Conservation (phyloP, 2,888 invertebrate species). For the Rhingia rostrata region DNA sequence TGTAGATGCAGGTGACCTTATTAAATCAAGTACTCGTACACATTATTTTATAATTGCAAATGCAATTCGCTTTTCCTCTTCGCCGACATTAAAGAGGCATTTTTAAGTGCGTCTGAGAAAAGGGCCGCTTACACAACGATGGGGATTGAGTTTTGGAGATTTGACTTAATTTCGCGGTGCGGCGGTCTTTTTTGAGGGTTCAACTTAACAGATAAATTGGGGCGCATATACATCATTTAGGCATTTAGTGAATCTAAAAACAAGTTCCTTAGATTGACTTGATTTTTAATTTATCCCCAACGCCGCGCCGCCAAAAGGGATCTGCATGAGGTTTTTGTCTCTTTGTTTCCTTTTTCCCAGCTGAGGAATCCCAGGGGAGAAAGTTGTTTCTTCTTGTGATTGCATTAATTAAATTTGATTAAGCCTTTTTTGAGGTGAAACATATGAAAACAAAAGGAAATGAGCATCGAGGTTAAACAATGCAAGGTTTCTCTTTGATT, state of each 20-base stretch:
- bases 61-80: conserved; percentile 55
- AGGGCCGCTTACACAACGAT: not conserved
- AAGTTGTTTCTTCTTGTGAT: conserved; percentile 53
- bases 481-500: conserved; percentile 19
- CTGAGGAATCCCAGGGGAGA: conserved; percentile 32
- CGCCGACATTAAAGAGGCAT: not conserved
- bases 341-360: conserved; percentile 7
- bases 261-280: conserved; percentile 53
- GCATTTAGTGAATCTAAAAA: conserved; percentile 52
- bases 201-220: conserved; percentile 56
- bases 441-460: not conserved
- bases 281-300: conserved; percentile 39
- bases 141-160: conserved; percentile 22
- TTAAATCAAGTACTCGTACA: conserved; percentile 61
- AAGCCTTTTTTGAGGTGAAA: conserved; percentile 11
- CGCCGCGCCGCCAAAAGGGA: conserved; percentile 27
- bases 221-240: conserved; percentile 51
- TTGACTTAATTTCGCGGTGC: conserved; percentile 10
- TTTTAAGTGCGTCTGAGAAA: conserved; percentile 4
- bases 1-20: conserved; percentile 56
- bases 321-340: conserved; percentile 3
- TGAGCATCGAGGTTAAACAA: conserved; percentile 3
- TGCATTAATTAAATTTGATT: conserved; percentile 57
- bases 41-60: conserved; percentile 68
- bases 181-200: conserved; percentile 36